Conservation (phyloP, 2,888 invertebrate genomes). For the Plutella xylostella region DNA sequence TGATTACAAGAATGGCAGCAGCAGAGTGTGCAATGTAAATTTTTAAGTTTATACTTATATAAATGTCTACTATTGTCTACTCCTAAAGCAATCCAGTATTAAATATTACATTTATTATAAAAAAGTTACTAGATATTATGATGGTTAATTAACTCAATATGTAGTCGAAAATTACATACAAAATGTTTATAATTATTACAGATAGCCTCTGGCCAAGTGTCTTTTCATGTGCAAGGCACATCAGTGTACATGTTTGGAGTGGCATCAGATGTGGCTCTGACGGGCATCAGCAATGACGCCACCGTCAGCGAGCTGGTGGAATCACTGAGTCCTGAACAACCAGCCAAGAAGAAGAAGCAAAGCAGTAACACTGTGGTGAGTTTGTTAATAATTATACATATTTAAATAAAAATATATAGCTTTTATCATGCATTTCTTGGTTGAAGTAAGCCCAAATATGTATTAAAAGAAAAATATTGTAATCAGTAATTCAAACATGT, state of each 20-base stretch:
- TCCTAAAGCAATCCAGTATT: too few relatives aligned
- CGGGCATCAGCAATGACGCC: conserved; percentile 62
- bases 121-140: too few relatives aligned
- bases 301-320: conserved; percentile 64
- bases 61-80: too few relatives aligned
- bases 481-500: too few relatives aligned
- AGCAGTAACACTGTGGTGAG: conserved; percentile 45
- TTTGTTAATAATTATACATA: conserved; percentile 11
- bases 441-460: too few relatives aligned
- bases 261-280: conserved; percentile 66
- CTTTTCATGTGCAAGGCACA: conserved; percentile 75
- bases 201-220: conserved; percentile 79
- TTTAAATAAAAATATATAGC: background rate
- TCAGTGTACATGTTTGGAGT: conserved; percentile 75
- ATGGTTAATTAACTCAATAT: too few relatives aligned
- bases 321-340: conserved; percentile 49
- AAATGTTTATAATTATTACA: conserved; percentile 25
- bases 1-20: background rate
- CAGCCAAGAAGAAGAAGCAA: conserved; percentile 53
- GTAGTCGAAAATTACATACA: too few relatives aligned
- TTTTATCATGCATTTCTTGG: too few relatives aligned
- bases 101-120: too few relatives aligned
- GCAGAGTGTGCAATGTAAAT: too few relatives aligned
- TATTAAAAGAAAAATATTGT: too few relatives aligned
- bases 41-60: too few relatives aligned